phyloP scores from a whole-genome alignment of 1,140 invertebrate species.

The Goniozus legneri region DNA sequence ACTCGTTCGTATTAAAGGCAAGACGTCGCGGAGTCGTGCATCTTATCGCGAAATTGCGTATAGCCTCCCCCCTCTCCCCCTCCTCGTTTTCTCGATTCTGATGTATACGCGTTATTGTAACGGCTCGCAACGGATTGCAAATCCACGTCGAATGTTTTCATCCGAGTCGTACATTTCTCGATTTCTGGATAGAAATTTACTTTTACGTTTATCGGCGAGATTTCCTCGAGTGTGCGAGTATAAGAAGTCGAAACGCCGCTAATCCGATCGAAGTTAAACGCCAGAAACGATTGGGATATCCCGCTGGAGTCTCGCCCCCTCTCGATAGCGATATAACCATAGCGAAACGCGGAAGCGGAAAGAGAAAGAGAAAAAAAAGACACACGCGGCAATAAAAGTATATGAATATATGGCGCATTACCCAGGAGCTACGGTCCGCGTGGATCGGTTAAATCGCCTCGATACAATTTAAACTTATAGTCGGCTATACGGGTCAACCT shows the following conservation, averaged over 20 bases:
- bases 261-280: too few relatives aligned
- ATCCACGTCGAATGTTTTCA: too few relatives aligned
- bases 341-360: constrained; percentile 1
- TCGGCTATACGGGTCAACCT: constrained; percentile 7
- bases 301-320: background rate
- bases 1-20: background rate
- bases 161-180: too few relatives aligned
- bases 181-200: too few relatives aligned
- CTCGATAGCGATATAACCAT: background rate
- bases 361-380: too few relatives aligned
- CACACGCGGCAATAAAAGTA: background rate
- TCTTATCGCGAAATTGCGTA: background rate
- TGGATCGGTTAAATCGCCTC: constrained; percentile 14
- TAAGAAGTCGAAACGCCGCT: too few relatives aligned
- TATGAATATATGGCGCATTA: constrained; percentile 5
- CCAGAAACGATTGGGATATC: background rate
- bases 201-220: too few relatives aligned
- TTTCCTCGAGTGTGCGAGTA: too few relatives aligned
- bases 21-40: background rate
- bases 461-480: constrained; percentile 18
- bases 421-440: constrained; percentile 11
- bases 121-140: too few relatives aligned
- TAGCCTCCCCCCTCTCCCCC: too few relatives aligned
- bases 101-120: background rate
- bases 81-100: too few relatives aligned